Evolutionary conservation across 2,888 invertebrate genomes (phyloP).

Genomic region (Carpatolechia fugitivella): DNA sequence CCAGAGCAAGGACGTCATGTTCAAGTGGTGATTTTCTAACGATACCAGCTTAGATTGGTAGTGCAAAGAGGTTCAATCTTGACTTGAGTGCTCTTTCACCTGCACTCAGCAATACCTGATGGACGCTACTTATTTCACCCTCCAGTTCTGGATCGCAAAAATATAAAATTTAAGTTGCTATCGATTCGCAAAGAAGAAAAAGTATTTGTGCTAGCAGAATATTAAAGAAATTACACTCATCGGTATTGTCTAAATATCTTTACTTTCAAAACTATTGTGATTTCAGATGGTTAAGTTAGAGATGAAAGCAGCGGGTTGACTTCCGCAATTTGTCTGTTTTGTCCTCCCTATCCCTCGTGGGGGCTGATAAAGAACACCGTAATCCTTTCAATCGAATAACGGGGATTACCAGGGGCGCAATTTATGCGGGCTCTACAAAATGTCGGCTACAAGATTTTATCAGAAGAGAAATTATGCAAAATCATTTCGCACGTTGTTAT

Average conservation of each 20-base stretch:
- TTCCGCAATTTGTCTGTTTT: constrained; percentile 58
- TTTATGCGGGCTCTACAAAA: constrained; percentile 45
- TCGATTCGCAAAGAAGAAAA: no score
- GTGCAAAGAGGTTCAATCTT: no score
- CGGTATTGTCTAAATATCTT: background rate
- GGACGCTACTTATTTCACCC: no score
- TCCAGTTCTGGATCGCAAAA: no score
- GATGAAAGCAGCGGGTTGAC: constrained; percentile 31
- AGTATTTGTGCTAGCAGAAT: no score
- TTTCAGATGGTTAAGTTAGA: constrained; percentile 9
- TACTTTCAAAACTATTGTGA: constrained; percentile 14
- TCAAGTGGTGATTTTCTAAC: no score
- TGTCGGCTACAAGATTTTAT: constrained; percentile 10
- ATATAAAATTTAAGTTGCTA: no score
- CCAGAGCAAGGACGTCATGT: no score
- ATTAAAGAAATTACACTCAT: no score
- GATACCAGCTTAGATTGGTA: no score
- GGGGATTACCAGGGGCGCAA: constrained; percentile 49
- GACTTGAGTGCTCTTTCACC: no score
- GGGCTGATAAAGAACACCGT: constrained; percentile 60
- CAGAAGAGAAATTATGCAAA: constrained; percentile 28
- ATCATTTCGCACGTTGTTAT: constrained; percentile 35
- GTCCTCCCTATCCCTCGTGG: constrained; percentile 36
- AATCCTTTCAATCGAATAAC: constrained; percentile 67
- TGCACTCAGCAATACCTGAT: no score